A percentile compares a stretch with the other conserved stretches of the same genome.
Conservation (phyloP, 2,113 vertebrate genomes). For the Irena cyanogastra region DNA sequence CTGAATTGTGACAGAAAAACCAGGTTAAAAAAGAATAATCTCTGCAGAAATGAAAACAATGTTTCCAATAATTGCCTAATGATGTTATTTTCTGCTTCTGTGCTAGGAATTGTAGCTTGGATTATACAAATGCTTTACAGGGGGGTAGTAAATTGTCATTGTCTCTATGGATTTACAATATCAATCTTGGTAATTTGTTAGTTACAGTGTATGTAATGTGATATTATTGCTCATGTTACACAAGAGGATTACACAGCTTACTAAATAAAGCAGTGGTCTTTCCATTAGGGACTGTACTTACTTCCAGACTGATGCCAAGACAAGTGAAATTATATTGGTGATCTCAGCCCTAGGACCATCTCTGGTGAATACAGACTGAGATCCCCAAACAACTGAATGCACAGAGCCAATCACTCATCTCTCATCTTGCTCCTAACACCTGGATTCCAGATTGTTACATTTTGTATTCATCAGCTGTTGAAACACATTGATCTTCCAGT, state of each 20-base stretch:
- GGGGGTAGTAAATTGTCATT: slow-evolving; percentile 53
- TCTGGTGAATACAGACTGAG: not conserved
- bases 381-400: not conserved
- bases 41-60: not conserved
- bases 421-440: not conserved
- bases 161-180: slow-evolving; percentile 61
- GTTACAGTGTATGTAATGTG: slow-evolving; percentile 59
- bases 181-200: slow-evolving; percentile 71
- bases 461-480: not conserved
- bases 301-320: slow-evolving; percentile 42
- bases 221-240: slow-evolving; percentile 69
- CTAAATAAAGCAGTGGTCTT: slow-evolving; percentile 66
- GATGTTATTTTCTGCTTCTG: slow-evolving; percentile 32
- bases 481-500: not conserved
- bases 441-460: slow-evolving; percentile 11
- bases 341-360: slow-evolving; percentile 38
- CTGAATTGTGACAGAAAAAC: slow-evolving; percentile 28
- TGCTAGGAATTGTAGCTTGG: slow-evolving; percentile 15
- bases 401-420: not conserved
- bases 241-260: slow-evolving; percentile 62
- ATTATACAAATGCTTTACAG: slow-evolving; percentile 40
- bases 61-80: slow-evolving; percentile 41
- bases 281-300: slow-evolving; percentile 49
- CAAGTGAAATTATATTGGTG: slow-evolving; percentile 48
- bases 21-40: not conserved